Conservation (phyloP, 2,797 vertebrate species). For the Leptodactylus fallax region DNA sequence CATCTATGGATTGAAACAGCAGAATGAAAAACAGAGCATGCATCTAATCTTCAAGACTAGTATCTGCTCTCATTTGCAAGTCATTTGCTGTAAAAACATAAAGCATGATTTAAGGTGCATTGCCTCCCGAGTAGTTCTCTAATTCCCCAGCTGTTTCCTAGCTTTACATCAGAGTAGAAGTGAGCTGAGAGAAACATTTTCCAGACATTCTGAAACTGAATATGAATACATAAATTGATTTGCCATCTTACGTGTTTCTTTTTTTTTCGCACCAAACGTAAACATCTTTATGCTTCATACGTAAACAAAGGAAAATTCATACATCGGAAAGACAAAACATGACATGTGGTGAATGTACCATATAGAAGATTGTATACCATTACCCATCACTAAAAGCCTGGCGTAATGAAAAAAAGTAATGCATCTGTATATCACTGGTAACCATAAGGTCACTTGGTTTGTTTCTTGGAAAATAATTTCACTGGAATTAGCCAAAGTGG, state of each 20-base stretch:
- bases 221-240: slow-evolving; percentile 46
- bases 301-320: slow-evolving; percentile 32
- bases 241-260: slow-evolving; percentile 31
- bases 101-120: slow-evolving; percentile 57
- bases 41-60: slow-evolving; percentile 45
- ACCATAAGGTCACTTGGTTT: too few relatives aligned
- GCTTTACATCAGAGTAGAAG: slow-evolving; percentile 49
- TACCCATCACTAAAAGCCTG: too few relatives aligned
- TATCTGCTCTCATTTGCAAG: slow-evolving; percentile 51
- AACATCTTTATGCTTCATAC: background rate
- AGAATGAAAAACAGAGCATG: slow-evolving; percentile 43
- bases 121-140: slow-evolving; percentile 43
- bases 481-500: too few relatives aligned
- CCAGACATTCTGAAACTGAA: slow-evolving; percentile 48
- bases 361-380: too few relatives aligned
- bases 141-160: slow-evolving; percentile 63
- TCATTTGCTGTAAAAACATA: slow-evolving; percentile 57
- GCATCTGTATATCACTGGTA: too few relatives aligned
- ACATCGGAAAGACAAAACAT: background rate
- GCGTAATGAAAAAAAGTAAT: too few relatives aligned
- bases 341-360: background rate
- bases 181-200: slow-evolving; percentile 54
- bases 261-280: slow-evolving; percentile 13
- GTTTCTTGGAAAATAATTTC: too few relatives aligned
- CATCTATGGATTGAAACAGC: slow-evolving; percentile 31